A percentile compares a stretch with the other conserved stretches of the same genome.
These are phyloP conservation scores for Ennomos quercinarius DNA, from an alignment of 2,888 invertebrate species.

Conservation along the genomic window DNA sequence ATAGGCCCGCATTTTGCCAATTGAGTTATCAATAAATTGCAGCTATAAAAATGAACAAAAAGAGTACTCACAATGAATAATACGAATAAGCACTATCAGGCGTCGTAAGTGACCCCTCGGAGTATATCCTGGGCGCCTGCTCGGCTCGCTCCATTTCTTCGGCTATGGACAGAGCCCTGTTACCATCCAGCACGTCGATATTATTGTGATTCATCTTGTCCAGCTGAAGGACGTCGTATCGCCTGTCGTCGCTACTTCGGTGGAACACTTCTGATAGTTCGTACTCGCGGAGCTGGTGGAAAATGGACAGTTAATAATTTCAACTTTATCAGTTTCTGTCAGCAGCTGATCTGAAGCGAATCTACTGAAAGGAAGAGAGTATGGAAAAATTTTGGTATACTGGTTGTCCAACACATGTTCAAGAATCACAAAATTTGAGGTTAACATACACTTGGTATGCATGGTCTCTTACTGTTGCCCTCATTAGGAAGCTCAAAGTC, in stretches of 20 bases:
- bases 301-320: not conserved
- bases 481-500: too few relatives aligned
- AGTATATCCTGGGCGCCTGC: conserved; percentile 82
- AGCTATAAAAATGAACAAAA: not conserved
- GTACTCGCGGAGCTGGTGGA: conserved; percentile 92
- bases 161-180: conserved; percentile 90
- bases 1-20: too few relatives aligned
- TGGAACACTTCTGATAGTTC: conserved; percentile 95
- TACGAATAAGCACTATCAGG: conserved; percentile 77
- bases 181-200: conserved; percentile 88
- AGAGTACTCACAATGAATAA: conserved; percentile 73
- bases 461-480: too few relatives aligned
- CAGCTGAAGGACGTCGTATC: conserved; percentile 89
- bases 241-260: conserved; percentile 91
- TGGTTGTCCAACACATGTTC: too few relatives aligned
- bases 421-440: too few relatives aligned
- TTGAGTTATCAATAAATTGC: too few relatives aligned
- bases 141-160: conserved; percentile 92
- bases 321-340: too few relatives aligned
- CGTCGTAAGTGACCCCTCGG: conserved; percentile 77
- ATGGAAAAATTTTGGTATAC: too few relatives aligned
- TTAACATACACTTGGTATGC: too few relatives aligned
- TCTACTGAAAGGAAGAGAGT: too few relatives aligned
- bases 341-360: too few relatives aligned
- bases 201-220: conserved; percentile 85